Evolutionary conservation across 2,888 invertebrate species (phyloP), one percentile per base, ranked within the genome.

Genomic region (Polylopha cassiicola): DNA sequence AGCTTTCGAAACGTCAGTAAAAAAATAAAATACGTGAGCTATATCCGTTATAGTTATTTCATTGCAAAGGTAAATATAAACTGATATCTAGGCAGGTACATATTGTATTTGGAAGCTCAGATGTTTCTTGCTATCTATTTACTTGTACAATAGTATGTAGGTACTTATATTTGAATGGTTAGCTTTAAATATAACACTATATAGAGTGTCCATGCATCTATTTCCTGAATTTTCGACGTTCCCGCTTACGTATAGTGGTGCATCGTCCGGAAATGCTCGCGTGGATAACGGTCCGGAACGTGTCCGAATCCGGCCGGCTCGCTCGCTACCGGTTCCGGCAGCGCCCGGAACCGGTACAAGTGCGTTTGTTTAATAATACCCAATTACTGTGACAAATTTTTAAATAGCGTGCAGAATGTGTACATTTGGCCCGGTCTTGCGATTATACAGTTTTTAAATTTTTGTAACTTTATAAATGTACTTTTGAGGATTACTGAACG

Each of bases 201-300:
- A 22, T 9, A 14, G n/a, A 8, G 24, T 14, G 8, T 16, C 16
- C 29, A 18, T 15, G 15, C 28, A n/a, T 6, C 11, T 11, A 23
- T 23, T 23, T 23, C 23, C 5, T 23, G 10, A 8, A 5, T 9
- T 26, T 7, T 4, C 10, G 11, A 26, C 7, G 14, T 7, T 13
- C 14, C 10, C 6, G 7, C 3, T n/a, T 47, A 54, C 45, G 50
- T 59, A 61, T 64, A 65, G 53, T 52, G 28, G 46, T 30, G 47
- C 39, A 45, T 47, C 39, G 54, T 39, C 52, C 70, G 73, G 73
- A 72, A 54, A 63, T 58, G 63, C 60, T 55, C 60, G 60, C 59
- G 65, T 59, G 70, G 75, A 76, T 79, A 75, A 74, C 76, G 72
- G 60, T 51, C 71, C 73, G 75, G 73, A 75, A 77, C 75, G 70